phyloP scores from a whole-genome alignment of 2,113 vertebrate species.

The Megaceryle maxima region DNA sequence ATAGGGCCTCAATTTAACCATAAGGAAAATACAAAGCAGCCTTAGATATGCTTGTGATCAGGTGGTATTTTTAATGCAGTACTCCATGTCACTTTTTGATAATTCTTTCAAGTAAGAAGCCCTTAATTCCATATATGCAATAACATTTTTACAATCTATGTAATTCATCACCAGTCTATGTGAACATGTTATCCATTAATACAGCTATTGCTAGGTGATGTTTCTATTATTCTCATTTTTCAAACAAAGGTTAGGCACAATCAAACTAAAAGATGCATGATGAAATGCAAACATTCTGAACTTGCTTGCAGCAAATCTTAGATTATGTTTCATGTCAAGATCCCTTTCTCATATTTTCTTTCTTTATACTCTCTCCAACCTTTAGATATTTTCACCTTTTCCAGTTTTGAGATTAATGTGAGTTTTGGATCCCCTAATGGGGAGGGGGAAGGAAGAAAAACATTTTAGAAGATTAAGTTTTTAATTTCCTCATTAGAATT shows the following conservation, averaged over 20 bases:
- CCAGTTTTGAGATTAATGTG: not conserved
- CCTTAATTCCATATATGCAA: not conserved
- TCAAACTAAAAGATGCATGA: not conserved
- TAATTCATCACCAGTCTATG: not conserved
- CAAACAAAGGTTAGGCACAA: not conserved
- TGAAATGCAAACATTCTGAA: not conserved
- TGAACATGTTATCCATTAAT: not conserved
- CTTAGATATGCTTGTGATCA: not conserved
- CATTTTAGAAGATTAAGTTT: not conserved
- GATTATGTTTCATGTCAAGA: not conserved
- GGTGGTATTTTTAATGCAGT: not conserved
- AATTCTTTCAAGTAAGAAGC: not conserved
- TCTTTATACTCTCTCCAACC: not conserved
- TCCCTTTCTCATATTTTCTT: not conserved
- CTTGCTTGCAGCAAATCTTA: not conserved
- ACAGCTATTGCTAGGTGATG: not conserved
- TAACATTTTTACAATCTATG: not conserved
- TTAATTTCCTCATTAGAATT: not conserved
- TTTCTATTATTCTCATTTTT: not conserved
- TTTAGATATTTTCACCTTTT: not conserved
- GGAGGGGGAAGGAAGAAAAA: not conserved
- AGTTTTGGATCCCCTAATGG: not conserved
- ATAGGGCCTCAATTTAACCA: not conserved
- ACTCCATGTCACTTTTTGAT: not conserved
- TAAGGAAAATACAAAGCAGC: not conserved